Evolutionary conservation across 53 echinoderm and acorn worm genomes (phyloP), one percentile per base, ranked within the genome.

Genomic region (Holothuria scabra): DNA sequence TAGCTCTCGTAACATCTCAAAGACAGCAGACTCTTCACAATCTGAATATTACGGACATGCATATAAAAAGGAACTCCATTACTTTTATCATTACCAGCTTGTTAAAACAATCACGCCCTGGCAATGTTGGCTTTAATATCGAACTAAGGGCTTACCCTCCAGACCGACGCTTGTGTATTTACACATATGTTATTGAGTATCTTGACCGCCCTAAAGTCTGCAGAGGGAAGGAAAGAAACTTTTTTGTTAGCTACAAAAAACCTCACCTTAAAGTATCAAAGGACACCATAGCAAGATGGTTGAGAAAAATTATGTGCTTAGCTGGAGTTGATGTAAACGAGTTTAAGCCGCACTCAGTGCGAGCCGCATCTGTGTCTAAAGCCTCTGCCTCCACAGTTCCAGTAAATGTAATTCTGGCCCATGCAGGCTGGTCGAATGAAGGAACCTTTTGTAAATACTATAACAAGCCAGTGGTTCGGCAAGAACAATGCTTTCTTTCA

Each of bases 11-110:
- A 16, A 67, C 84, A 29, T 69, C 91, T 59, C 84, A 83, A 59
- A 44, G 88, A 61, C 46, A 72, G 31, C 91, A 91, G 22, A 83
- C 91, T 8, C 29, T 91, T 10, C 88, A 88, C 38, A 48, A 32
- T 20, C 55, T 88, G 16, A n/a, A 46, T 18, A 10, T 84, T 31
- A 63, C 72, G 46, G 49, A 28, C 23, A 58, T 85, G 80, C 61
- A 48, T 67, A 7, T 84, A 38, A 84, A 57, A 68, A 38, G 82
- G 48, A 67, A 4, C 64, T 62, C 19, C 28, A 70, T 34, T 31
- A 74, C 46, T 66, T 89, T 89, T 32, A 28, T 21, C 5, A 75
- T 84, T 32, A 76, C 1, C 28, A 84, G 48, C 28, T 32, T 78
- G 57, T 30, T 85, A 12, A 89, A 89, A 61, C 31, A 80, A 20